Conservation (phyloP, 1,140 invertebrate genomes). For the Hyles vespertilio region DNA sequence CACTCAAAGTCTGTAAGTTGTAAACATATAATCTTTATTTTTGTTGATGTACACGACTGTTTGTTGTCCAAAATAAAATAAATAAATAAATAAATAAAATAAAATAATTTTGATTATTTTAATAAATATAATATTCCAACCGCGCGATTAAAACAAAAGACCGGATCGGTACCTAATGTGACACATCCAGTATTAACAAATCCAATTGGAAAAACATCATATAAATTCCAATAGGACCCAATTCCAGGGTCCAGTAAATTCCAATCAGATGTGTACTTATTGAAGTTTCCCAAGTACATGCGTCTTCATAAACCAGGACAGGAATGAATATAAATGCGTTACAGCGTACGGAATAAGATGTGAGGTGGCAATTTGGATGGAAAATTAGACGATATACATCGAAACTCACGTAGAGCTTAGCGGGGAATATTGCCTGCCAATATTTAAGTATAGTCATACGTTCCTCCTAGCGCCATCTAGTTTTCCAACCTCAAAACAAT, state of each 20-base stretch:
- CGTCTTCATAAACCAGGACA: constrained; percentile 53
- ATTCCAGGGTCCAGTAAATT: constrained; percentile 25
- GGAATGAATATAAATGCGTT: constrained; percentile 66
- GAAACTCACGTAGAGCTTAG: constrained; percentile 58
- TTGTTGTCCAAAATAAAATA: too few species aligned
- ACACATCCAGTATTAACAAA: too few species aligned
- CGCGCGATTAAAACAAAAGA: too few species aligned
- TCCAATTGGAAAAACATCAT: constrained; percentile 15
- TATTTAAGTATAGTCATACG: background rate
- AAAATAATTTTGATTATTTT: too few species aligned
- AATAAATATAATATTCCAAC: too few species aligned
- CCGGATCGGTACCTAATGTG: too few species aligned
- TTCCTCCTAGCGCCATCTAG: constrained; percentile 45
- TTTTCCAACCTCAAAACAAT: constrained; percentile 5
- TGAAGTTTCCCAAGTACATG: constrained; percentile 38
- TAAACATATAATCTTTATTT: too few species aligned
- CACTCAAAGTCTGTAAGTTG: too few species aligned
- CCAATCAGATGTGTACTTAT: constrained; percentile 38
- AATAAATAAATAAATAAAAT: too few species aligned
- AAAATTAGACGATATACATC: constrained; percentile 66
- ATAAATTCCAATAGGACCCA: constrained; percentile 20
- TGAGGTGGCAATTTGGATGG: constrained; percentile 62
- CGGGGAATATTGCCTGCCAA: constrained; percentile 23
- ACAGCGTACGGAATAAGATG: constrained; percentile 59
- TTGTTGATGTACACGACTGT: too few species aligned